These are phyloP conservation scores for Xiphorhynchus erythropygius DNA, from an alignment of 2,797 vertebrate species.

Conservation along the genomic window DNA sequence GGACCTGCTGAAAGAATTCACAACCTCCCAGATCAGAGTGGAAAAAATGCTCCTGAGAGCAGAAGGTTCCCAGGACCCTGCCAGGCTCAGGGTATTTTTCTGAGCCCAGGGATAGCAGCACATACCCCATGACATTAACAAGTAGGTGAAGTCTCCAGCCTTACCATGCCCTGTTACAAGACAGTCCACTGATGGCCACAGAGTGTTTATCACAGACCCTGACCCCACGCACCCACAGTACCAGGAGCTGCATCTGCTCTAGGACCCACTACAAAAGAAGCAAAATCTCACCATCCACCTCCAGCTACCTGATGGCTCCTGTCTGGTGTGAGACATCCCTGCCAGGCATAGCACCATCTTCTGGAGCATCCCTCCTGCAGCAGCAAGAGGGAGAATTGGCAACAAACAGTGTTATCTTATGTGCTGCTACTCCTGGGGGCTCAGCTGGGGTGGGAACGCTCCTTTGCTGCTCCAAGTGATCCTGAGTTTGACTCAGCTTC, in stretches of 20 bases:
- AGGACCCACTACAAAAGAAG: neutral
- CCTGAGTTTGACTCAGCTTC: neutral
- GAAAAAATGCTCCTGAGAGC: fast-evolving
- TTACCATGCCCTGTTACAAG: neutral
- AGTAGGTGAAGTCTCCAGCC: neutral
- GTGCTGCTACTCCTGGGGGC: fast-evolving
- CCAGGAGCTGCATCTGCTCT: neutral
- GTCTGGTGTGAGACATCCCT: neutral
- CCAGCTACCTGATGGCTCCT: neutral
- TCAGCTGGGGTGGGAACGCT: neutral
- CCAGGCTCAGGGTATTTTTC: neutral
- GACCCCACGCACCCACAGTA: no score
- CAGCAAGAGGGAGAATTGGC: fast-evolving
- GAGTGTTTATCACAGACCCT: neutral
- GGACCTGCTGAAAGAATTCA: neutral
- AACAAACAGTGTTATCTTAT: fast-evolving
- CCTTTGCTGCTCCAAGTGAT: neutral
- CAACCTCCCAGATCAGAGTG: neutral
- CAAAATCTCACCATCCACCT: fast-evolving
- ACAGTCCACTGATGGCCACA: fast-evolving
- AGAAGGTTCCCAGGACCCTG: neutral
- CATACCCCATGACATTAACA: neutral
- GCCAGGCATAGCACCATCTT: neutral
- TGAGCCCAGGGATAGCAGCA: neutral
- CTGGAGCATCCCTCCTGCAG: neutral